phyloP scores from a whole-genome alignment of 2,113 vertebrate species.

The Seriola quinqueradiata region DNA sequence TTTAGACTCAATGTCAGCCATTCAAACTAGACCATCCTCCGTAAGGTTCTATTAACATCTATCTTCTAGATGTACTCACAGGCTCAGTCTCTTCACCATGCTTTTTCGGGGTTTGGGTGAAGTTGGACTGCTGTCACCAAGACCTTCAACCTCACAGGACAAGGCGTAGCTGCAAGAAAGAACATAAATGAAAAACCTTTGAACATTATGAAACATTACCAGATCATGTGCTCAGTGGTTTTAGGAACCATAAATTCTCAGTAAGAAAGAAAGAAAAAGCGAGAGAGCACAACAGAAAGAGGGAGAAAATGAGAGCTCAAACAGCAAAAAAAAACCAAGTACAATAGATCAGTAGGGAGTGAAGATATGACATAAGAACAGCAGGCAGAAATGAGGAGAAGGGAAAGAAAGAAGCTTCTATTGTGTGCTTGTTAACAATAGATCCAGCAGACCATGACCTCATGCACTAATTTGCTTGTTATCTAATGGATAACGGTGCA shows the following conservation, averaged over 20 bases:
- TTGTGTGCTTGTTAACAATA: conserved; percentile 60
- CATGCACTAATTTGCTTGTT: conserved; percentile 41
- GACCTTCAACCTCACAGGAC: conserved; percentile 90
- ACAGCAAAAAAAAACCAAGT: conserved; percentile 26
- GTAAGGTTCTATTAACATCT: not conserved
- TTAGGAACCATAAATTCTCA: not conserved
- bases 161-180: conserved; percentile 86
- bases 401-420: conserved; percentile 41
- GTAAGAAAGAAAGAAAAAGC: conserved; percentile 8
- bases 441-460: conserved; percentile 53
- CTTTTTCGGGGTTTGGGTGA: conserved; percentile 92
- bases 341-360: conserved; percentile 60
- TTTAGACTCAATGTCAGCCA: not conserved
- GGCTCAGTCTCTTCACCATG: conserved; percentile 96
- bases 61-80: conserved; percentile 86
- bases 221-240: not conserved
- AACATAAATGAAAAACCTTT: conserved; percentile 24
- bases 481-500: conserved; percentile 34
- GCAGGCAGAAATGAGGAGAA: conserved; percentile 18
- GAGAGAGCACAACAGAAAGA: not conserved
- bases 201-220: conserved; percentile 9
- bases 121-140: conserved; percentile 87
- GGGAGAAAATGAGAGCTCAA: not conserved
- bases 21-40: not conserved
- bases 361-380: conserved; percentile 18